Evolutionary conservation across 2,888 invertebrate species (phyloP).

Genomic region (Heteromyza rotundicornis): DNA sequence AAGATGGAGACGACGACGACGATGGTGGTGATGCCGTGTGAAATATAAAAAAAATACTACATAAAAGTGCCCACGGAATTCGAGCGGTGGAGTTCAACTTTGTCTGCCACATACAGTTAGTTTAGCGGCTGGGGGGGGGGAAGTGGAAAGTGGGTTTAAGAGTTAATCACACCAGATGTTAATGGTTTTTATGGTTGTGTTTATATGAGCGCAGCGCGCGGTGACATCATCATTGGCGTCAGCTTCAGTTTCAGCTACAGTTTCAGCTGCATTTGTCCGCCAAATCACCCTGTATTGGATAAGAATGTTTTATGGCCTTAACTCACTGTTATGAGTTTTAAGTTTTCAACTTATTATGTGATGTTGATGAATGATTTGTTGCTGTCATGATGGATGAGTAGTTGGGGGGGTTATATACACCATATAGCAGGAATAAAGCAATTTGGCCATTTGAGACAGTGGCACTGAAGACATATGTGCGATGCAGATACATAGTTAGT

Average conservation of each 20-base stretch:
- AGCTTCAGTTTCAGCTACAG: background rate
- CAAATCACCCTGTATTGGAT: background rate
- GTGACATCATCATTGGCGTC: constrained; percentile 1
- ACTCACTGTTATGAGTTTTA: background rate
- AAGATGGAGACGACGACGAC: no score
- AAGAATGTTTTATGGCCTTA: constrained; percentile 16
- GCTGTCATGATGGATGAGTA: constrained; percentile 27
- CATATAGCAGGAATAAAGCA: no score
- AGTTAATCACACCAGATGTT: constrained; percentile 61
- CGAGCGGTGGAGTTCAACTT: constrained; percentile 8
- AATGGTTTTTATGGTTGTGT: constrained; percentile 56
- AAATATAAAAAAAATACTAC: constrained; percentile 36
- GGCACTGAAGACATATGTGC: no score
- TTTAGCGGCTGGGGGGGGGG: background rate
- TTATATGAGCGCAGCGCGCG: constrained; percentile 30
- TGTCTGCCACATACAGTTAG: no score
- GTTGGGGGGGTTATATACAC: no score
- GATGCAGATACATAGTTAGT: no score
- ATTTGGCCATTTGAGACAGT: no score
- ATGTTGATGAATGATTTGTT: constrained; percentile 51
- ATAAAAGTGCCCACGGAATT: background rate
- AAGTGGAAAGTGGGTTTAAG: constrained; percentile 32
- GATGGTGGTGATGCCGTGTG: constrained; percentile 48
- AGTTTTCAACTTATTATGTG: constrained; percentile 24
- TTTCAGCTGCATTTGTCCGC: no score